Percentiles rank a stretch among this genome's conserved stretches.
Conservation (phyloP, 2,797 vertebrate genomes). For the Chelidonichthys spinosus region DNA sequence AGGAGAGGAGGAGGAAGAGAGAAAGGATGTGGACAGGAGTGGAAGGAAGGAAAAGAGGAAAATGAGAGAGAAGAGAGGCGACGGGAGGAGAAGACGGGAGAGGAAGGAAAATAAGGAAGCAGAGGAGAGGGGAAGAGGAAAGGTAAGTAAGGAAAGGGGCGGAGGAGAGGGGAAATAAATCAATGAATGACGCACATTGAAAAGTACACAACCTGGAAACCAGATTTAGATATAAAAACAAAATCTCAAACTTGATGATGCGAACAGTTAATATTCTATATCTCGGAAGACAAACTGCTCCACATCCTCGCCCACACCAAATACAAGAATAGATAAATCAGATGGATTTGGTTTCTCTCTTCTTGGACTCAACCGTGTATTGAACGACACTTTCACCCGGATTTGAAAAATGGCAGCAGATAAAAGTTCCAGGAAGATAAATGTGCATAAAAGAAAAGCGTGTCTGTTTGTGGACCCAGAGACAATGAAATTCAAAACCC, state of each 20-base stretch:
- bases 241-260: constrained; percentile 13
- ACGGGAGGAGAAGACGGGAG: not conserved
- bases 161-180: not conserved
- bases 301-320: constrained; percentile 5
- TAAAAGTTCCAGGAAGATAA: constrained; percentile 48
- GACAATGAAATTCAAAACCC: constrained; percentile 45
- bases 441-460: constrained; percentile 30
- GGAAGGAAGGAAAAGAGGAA: not conserved
- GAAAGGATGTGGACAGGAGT: too few species aligned
- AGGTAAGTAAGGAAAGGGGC: not conserved
- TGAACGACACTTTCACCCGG: constrained; percentile 43
- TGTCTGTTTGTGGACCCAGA: constrained; percentile 26
- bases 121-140: not conserved
- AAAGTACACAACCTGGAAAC: constrained; percentile 23
- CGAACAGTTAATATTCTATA: not conserved
- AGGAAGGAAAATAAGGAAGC: not conserved
- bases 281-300: constrained; percentile 44
- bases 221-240: constrained; percentile 15
- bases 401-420: constrained; percentile 59
- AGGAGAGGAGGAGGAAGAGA: not conserved
- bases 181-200: constrained; percentile 18
- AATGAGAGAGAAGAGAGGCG: not conserved
- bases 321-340: constrained; percentile 39
- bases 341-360: constrained; percentile 20
- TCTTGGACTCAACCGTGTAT: constrained; percentile 33